Percentiles rank a stretch among this genome's conserved stretches.
Evolutionary conservation across 2,113 vertebrate species (phyloP).

Genomic region (Platichthys stellatus): DNA sequence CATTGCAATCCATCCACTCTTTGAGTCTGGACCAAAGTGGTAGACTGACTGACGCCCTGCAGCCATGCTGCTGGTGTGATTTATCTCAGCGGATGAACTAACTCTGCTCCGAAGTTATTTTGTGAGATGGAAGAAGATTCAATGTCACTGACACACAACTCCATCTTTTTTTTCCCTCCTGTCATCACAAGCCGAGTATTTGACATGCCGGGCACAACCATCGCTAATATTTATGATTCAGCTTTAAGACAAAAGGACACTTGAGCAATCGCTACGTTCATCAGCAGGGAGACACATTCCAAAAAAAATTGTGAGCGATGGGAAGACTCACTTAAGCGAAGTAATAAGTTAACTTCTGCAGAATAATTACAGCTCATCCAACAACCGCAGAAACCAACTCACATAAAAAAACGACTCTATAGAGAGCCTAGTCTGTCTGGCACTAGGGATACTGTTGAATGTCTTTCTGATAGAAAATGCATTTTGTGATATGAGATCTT

Average conservation of each 20-base stretch:
- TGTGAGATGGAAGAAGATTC: slow-evolving; percentile 35
- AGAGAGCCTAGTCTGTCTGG: neutral
- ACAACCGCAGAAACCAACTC: neutral
- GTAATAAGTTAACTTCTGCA: slow-evolving; percentile 7
- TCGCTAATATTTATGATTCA: too few species aligned
- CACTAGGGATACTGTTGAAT: slow-evolving; percentile 10
- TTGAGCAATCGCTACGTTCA: slow-evolving; percentile 45
- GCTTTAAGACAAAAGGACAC: too few species aligned
- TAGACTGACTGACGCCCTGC: neutral
- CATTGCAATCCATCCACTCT: neutral
- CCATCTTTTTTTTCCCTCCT: neutral
- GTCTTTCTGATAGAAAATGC: neutral
- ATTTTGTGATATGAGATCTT: slow-evolving; percentile 3
- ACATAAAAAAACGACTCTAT: neutral
- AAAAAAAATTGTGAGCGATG: slow-evolving; percentile 19
- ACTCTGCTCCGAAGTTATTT: neutral
- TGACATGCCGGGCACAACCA: neutral
- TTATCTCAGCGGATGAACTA: neutral
- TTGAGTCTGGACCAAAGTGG: too few species aligned
- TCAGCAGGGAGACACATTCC: slow-evolving; percentile 7
- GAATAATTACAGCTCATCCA: slow-evolving; percentile 20
- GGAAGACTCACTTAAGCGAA: neutral
- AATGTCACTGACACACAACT: slow-evolving; percentile 15
- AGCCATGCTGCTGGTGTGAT: neutral
- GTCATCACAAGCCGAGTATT: slow-evolving; percentile 25